Evolutionary conservation across 2,113 vertebrate genomes (phyloP).

Genomic region (Petrocephalus microphthalmus): DNA sequence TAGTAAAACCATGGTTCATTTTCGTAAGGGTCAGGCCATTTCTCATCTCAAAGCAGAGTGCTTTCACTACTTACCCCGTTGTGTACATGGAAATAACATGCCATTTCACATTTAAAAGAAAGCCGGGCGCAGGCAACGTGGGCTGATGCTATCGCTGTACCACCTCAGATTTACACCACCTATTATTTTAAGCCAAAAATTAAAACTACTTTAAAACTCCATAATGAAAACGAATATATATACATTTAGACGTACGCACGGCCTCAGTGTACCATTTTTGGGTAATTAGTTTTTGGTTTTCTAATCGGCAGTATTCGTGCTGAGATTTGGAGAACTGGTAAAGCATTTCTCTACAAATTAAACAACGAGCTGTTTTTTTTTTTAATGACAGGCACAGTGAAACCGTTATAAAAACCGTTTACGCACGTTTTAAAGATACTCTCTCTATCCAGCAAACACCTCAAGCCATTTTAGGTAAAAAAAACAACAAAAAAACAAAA

Average conservation of each 20-base stretch:
- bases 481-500: neutral
- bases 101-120: neutral
- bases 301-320: constrained; percentile 1
- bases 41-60: neutral
- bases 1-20: no score
- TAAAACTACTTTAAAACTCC: neutral
- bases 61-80: neutral
- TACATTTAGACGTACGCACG: neutral
- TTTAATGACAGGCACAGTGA: constrained; percentile 5
- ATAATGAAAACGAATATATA: constrained; percentile 14
- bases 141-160: constrained; percentile 6
- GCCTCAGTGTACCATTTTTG: constrained; percentile 10
- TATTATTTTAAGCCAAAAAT: neutral
- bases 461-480: neutral
- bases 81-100: neutral
- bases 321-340: neutral
- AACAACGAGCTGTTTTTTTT: neutral
- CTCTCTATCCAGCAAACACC: neutral
- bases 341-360: constrained; percentile 6
- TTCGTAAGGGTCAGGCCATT: no score
- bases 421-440: neutral
- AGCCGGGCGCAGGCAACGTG: neutral
- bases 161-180: neutral
- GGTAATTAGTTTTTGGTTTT: constrained; percentile 19
- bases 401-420: neutral